Evolutionary conservation across 2,113 vertebrate genomes (phyloP), one percentile per base, ranked within the genome.

Genomic region (Prochilodus magdalenae): DNA sequence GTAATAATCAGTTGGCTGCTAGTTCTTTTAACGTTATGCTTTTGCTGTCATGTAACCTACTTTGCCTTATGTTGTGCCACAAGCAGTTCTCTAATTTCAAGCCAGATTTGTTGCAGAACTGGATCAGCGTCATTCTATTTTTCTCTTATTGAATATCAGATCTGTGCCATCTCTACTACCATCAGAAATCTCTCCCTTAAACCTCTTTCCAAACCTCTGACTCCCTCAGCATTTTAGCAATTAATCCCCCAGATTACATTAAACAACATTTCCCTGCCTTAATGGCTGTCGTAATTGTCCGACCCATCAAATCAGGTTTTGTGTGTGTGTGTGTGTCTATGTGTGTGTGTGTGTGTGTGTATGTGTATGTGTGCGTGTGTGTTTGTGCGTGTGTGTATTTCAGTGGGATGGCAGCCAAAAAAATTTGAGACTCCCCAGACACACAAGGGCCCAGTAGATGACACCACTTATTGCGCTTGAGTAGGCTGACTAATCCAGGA

Each of bases 221-320:
- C 62, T 53, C 20, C 16, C 16, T 26, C 26, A 60, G 62, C 80
- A 26, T 33, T 73, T 73, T 40, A 59, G 30, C 76, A 82, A 71
- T 82, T 71, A 85, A 70, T 57, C 40, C 74, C 63, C 33, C 65
- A 62, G 27, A 75, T 82, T 82, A 79, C 80, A 82, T 82, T 71
- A 77, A 36, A 33, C 44, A 76, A 62, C 73, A 82, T 75, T 73
- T 78, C 62, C 75, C 30, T 53, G 22, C 18, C 59, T 44, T 82
- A 82, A 85, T 79, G 80, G 65, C 49, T 49, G 20, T 73, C 65
- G 59, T 44, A 60, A 16, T 55, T 63, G 33, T 67, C 57, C 44
- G 47, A 62, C 30, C 24, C 40, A 83, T 77, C 29, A 22, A 49
- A 72, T 67, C 22, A 33, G 22, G 11, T 60, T 44, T 24, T 26